Evolutionary conservation across 2,797 vertebrate genomes (phyloP), one percentile per base, ranked within the genome.

Genomic region (Centropyge bicolor): DNA sequence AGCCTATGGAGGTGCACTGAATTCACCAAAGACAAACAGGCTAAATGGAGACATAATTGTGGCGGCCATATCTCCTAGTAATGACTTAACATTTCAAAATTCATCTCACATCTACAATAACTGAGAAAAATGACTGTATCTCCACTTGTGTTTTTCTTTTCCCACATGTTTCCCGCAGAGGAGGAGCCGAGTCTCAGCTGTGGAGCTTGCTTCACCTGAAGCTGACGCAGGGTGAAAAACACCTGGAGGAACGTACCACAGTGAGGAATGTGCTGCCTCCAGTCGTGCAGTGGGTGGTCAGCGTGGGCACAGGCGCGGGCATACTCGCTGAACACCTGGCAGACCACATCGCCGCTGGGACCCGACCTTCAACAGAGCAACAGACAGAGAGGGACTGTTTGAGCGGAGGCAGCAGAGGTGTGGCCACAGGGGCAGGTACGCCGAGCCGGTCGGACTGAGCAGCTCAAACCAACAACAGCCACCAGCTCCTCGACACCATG

Each of bases 301-400:
- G 97, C 97, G 24, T 99, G 98, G 81, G 97, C 97, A 80, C 98
- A 99, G 0, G 96, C 96, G 61, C 98, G 94, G 81, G 97, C 96
- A 20, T 99, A 99, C 85, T 99, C 97, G 0, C 95, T 96, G 91
- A 99, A 93, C 11, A 97, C 97, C 92, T 97, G 95, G 92, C 98
- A 99, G 93, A 97, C 96, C 54, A 94, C 96, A 41, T 95, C 94
- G 61, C 95, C 95, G 57, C 89, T 95, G 62, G 92, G 92, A 85
- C 93, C 95, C 86, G 97, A 96, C 96, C 97, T 97, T 86, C 62
- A 91, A 20, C 78, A 38, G 19, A 70, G 56, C 11, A 74, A 81
- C 80, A 83, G 51, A 85, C 73, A 91, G 69, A 90, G 56, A 82
- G 65, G 49, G 72, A 83, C 27, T 75, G 66, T 73, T 81, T 74